Evolutionary conservation across 2,113 vertebrate genomes (phyloP).

Genomic region (Xenopus borealis): DNA sequence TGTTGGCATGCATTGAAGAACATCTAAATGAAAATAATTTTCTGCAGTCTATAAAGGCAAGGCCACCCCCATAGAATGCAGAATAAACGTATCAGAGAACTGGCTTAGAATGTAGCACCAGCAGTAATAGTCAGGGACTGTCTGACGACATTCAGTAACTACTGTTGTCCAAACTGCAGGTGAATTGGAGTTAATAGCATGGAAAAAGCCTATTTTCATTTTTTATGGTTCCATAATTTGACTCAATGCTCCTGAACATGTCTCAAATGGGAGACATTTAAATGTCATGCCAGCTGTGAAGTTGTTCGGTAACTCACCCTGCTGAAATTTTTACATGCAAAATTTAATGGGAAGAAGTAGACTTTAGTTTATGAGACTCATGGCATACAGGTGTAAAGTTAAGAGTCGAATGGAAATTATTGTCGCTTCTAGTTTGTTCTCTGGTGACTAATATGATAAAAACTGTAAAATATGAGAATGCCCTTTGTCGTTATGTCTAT

Average conservation of each 20-base stretch:
- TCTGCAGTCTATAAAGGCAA: no score
- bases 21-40: no score
- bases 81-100: not conserved
- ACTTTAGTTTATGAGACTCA: no score
- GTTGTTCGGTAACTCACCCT: not conserved
- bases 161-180: not conserved
- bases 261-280: not conserved
- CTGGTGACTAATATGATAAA: no score
- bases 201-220: slow-evolving; percentile 4
- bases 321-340: not conserved
- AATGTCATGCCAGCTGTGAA: not conserved
- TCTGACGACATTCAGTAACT: not conserved
- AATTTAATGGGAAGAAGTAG: not conserved
- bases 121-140: not conserved
- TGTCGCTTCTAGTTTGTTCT: no score
- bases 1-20: no score
- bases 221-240: not conserved
- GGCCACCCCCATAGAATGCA: not conserved
- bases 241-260: not conserved
- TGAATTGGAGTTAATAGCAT: not conserved
- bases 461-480: no score
- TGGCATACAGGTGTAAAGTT: no score
- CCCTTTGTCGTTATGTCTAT: no score
- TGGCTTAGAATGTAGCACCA: not conserved
- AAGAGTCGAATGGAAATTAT: no score